These are phyloP conservation scores for Antennarius maculatus DNA, from an alignment of 2,797 vertebrate genomes.

Conservation along the genomic window DNA sequence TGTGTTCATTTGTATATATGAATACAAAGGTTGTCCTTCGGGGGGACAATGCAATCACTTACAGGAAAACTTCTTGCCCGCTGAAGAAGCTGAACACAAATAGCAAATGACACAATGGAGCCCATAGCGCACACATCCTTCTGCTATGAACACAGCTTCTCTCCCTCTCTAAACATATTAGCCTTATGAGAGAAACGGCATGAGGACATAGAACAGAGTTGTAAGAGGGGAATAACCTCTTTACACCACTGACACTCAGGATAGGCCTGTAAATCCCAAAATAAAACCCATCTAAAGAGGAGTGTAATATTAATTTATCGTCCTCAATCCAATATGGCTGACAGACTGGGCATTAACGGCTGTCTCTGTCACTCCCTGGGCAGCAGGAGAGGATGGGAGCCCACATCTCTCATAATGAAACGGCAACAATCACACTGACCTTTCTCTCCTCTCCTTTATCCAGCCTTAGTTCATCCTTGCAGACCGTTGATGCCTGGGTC, in stretches of 20 bases:
- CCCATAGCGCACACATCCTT: conserved; percentile 47
- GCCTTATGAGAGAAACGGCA: conserved; percentile 39
- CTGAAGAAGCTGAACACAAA: conserved; percentile 62
- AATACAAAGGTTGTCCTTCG: conserved; percentile 41
- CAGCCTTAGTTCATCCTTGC: conserved; percentile 52
- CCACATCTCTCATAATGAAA: conserved; percentile 74
- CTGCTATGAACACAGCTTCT: conserved; percentile 40
- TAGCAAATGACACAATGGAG: conserved; percentile 53
- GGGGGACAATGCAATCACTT: conserved; percentile 37
- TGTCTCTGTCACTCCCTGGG: conserved; percentile 71
- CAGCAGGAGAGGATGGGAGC: conserved; percentile 52
- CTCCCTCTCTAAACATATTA: conserved; percentile 66
- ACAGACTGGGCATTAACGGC: conserved; percentile 72
- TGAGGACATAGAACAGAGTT: conserved; percentile 48
- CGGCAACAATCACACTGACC: conserved; percentile 68
- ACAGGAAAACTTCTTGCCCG: conserved; percentile 28
- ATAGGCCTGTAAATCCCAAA: conserved; percentile 76
- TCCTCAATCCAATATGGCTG: conserved; percentile 77
- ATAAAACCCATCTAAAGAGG: conserved; percentile 73
- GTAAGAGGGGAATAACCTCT: conserved; percentile 71
- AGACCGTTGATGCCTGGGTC: conserved; percentile 59
- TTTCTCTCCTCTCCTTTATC: conserved; percentile 56
- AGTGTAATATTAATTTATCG: conserved; percentile 81
- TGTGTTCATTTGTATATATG: background rate
- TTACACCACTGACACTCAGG: conserved; percentile 66